These are phyloP conservation scores for Leucoma salicis DNA, from an alignment of 2,888 invertebrate species.

Conservation along the genomic window DNA sequence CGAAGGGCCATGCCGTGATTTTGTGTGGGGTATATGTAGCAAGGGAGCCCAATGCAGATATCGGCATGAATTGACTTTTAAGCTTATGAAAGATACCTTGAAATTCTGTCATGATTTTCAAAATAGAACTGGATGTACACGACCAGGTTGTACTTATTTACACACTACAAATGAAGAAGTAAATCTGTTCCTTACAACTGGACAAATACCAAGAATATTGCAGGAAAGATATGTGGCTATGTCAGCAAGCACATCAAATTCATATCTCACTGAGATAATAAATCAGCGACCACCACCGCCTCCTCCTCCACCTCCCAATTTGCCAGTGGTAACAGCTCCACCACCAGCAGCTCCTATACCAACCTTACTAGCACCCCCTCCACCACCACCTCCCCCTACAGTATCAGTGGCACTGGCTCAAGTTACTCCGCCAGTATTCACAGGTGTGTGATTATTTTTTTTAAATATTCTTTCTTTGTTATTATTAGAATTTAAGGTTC, in stretches of 20 bases:
- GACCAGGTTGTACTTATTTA: conserved; percentile 60
- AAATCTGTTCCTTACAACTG: conserved; percentile 48
- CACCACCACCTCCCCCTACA: conserved; percentile 24
- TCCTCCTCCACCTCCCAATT: background rate
- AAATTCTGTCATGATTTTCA: conserved; percentile 70
- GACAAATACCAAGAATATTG: conserved; percentile 56
- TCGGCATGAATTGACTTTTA: conserved; percentile 55
- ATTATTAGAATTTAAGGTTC: too few relatives aligned
- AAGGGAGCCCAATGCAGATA: conserved; percentile 57
- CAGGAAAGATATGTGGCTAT: conserved; percentile 55
- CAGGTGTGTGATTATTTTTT: background rate
- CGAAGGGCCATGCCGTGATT: conserved; percentile 53
- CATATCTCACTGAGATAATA: conserved; percentile 20
- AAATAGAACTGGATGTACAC: conserved; percentile 56
- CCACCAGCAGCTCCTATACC: conserved; percentile 24
- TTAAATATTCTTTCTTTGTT: background rate
- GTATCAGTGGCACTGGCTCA: background rate
- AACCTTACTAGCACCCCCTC: conserved; percentile 27
- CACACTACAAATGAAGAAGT: conserved; percentile 62
- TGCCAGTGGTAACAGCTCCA: conserved; percentile 10
- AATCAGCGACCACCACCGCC: background rate
- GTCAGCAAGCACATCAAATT: conserved; percentile 23
- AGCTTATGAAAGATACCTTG: conserved; percentile 58
- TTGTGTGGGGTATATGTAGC: conserved; percentile 63
- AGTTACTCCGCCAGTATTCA: background rate